Evolutionary conservation across 1,140 invertebrate species (phyloP).

Genomic region (Drosophila lowei): DNA sequence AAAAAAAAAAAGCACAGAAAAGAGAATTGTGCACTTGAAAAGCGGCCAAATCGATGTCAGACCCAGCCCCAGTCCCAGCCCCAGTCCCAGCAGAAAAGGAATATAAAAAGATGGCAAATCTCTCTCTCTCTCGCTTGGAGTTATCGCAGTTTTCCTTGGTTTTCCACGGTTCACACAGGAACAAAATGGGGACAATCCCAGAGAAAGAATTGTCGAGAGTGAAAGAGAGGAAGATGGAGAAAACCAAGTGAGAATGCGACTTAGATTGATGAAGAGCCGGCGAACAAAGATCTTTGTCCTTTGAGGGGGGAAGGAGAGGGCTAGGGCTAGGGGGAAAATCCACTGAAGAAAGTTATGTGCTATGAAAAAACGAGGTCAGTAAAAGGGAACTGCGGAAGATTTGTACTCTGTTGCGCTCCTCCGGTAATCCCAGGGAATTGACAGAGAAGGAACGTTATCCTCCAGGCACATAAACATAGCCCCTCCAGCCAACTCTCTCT

Average conservation of each 20-base stretch:
- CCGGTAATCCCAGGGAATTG: too few species aligned
- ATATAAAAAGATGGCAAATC: constrained; percentile 13
- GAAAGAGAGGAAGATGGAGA: neutral
- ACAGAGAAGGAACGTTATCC: too few species aligned
- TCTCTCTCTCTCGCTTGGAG: constrained; percentile 2
- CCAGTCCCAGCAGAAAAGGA: constrained; percentile 18
- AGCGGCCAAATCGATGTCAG: constrained; percentile 55
- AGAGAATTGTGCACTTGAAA: constrained; percentile 56
- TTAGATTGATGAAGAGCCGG: constrained; percentile 31
- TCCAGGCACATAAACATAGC: too few species aligned
- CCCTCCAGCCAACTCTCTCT: too few species aligned
- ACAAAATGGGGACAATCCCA: constrained; percentile 21
- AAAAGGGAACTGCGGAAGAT: constrained; percentile 1
- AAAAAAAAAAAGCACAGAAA: neutral
- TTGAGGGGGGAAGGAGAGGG: too few species aligned
- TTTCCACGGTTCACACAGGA: constrained; percentile 21
- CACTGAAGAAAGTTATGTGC: constrained; percentile 9
- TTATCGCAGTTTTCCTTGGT: constrained; percentile 26
- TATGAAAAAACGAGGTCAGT: constrained; percentile 9
- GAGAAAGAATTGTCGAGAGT: constrained; percentile 5
- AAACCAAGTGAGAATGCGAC: constrained; percentile 10
- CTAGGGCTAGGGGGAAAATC: constrained; percentile 19
- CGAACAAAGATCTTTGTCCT: constrained; percentile 24
- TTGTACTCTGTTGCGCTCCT: too few species aligned
- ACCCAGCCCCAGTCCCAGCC: neutral